Evolutionary conservation across 2,797 vertebrate species (phyloP).

Genomic region (Myotis planiceps): DNA sequence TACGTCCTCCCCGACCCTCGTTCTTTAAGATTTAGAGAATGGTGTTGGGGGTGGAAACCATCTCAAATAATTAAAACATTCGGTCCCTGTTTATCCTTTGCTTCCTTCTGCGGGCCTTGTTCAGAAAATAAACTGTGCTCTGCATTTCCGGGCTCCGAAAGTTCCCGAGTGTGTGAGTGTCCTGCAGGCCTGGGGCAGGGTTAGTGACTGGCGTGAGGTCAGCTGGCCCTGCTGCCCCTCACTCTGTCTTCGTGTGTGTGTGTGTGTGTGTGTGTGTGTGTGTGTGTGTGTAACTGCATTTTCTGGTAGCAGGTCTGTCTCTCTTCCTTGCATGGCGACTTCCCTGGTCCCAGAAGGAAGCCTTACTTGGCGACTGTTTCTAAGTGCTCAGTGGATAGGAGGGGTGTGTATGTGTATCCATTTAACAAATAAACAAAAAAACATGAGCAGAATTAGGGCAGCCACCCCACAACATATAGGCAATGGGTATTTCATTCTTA

Average conservation of each 20-base stretch:
- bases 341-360: not conserved
- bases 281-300: not conserved
- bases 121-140: conserved; percentile 61
- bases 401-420: not conserved
- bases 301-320: not conserved
- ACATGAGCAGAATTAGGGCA: not conserved
- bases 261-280: too few species aligned
- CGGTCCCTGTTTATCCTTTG: conserved; percentile 51
- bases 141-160: conserved; percentile 38
- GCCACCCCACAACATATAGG: not conserved
- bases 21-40: conserved; percentile 34
- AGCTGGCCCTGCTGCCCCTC: not conserved
- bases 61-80: conserved; percentile 58
- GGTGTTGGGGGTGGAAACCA: conserved; percentile 8
- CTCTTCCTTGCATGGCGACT: not conserved
- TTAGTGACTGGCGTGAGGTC: not conserved
- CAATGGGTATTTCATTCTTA: not conserved
- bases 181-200: not conserved
- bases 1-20: not conserved
- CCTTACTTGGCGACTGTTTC: not conserved
- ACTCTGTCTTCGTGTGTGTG: too few species aligned
- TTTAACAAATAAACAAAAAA: not conserved
- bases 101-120: conserved; percentile 58
- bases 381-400: not conserved
- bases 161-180: not conserved